phyloP scores from a whole-genome alignment of 2,113 vertebrate species.

The Desmodus rotundus region DNA sequence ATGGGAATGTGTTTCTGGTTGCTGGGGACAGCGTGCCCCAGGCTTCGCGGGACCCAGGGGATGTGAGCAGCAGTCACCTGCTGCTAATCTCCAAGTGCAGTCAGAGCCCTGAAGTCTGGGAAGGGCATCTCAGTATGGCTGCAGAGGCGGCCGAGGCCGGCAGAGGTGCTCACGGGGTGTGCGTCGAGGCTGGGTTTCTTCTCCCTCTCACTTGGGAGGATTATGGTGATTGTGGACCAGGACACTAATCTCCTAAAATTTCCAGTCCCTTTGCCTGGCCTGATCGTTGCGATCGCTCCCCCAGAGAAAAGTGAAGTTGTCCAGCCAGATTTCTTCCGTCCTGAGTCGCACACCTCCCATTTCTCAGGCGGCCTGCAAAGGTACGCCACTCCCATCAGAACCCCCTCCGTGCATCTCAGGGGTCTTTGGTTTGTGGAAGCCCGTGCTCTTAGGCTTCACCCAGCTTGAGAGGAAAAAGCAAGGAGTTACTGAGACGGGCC shows the following conservation, averaged over 20 bases:
- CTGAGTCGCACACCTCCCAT: rapidly evolving
- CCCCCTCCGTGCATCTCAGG: rapidly evolving
- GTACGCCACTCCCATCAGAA: rapidly evolving
- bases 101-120: neutral
- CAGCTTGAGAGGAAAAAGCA: neutral
- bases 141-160: rapidly evolving
- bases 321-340: neutral
- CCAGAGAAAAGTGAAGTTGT: neutral
- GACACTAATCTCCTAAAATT: neutral
- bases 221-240: too few relatives aligned
- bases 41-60: neutral
- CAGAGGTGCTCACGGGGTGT: rapidly evolving
- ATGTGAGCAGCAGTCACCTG: rapidly evolving
- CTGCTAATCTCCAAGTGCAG: neutral
- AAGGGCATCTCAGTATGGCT: neutral
- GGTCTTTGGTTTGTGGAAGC: neutral
- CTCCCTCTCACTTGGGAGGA: rapidly evolving
- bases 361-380: rapidly evolving
- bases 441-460: neutral
- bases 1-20: too few relatives aligned
- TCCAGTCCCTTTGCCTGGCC: neutral
- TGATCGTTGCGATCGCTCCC: neutral
- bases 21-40: rapidly evolving
- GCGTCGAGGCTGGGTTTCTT: neutral
- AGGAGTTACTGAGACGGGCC: neutral